These are phyloP conservation scores for Petrophora chlorosata DNA, from an alignment of 2,888 invertebrate species.

Conservation along the genomic window DNA sequence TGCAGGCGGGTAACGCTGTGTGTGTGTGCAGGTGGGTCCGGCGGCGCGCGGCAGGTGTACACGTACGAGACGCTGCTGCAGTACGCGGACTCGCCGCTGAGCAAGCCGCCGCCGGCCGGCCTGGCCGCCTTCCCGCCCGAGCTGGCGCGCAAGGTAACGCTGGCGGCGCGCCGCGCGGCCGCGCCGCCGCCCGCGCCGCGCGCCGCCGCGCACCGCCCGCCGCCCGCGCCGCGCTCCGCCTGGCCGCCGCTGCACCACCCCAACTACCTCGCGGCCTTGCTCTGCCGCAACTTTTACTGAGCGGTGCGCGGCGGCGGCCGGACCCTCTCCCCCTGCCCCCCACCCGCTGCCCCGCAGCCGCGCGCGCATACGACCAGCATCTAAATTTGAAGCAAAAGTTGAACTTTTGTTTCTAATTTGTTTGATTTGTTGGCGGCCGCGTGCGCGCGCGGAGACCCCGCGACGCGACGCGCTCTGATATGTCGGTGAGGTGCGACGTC, in stretches of 20 bases:
- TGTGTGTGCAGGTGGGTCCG: slow-evolving; percentile 49
- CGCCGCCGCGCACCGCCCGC: slow-evolving; percentile 38
- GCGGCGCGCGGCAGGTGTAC: slow-evolving; percentile 74
- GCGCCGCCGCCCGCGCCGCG: slow-evolving; percentile 30
- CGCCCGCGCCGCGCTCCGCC: slow-evolving; percentile 35
- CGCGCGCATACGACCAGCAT: slow-evolving; percentile 18
- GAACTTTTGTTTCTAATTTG: slow-evolving; percentile 43
- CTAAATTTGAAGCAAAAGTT: slow-evolving; percentile 40
- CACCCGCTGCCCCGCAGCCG: slow-evolving; percentile 26
- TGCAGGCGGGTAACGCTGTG: not conserved
- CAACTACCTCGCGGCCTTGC: slow-evolving; percentile 76
- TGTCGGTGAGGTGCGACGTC: not conserved
- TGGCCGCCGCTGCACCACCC: slow-evolving; percentile 66
- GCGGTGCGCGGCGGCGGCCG: slow-evolving; percentile 27
- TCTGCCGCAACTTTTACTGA: slow-evolving; percentile 78
- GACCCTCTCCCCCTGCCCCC: slow-evolving; percentile 29
- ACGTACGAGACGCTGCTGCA: slow-evolving; percentile 81
- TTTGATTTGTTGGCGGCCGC: slow-evolving; percentile 12
- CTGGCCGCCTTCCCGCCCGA: slow-evolving; percentile 77
- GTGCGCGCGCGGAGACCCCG: slow-evolving; percentile 26
- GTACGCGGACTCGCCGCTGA: slow-evolving; percentile 81
- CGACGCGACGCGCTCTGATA: slow-evolving; percentile 29
- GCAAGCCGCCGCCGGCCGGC: slow-evolving; percentile 79
- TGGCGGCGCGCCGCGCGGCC: slow-evolving; percentile 45
- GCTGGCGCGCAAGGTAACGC: slow-evolving; percentile 81